Base-by-base conservation (phyloP, 2,113 vertebrate genomes). In the Terrapene triunguis region DNA sequence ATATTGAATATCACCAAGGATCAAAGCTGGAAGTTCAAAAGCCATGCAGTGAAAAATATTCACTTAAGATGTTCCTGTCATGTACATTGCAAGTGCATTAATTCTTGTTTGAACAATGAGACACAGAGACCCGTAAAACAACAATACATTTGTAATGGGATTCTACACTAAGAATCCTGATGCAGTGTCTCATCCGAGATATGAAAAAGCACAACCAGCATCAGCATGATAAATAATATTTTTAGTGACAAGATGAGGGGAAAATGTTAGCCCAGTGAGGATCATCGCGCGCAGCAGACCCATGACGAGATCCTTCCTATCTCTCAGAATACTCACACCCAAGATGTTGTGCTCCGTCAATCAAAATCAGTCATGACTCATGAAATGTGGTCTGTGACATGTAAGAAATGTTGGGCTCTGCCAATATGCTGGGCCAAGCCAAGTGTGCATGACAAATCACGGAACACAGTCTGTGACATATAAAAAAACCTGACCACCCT, bases 401-500 rank as follows among this genome's bases (percentile, higher is more conserved):
- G 51, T 25, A 48, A 85, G 38, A n/a, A 87, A 27, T 0, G 1
- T 44, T 29, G 29, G 0, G 0, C 32, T 59, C 32, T n/a, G 54
- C 54, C 7, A 0, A 1, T 1, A 10, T n/a, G 7, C 10, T 1
- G 0, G 50, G 42, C 82, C 13, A 2, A 6, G 21, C 35, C n/a
- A 10, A 0, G 0, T 0, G 1, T 19, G 22, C 5, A 1, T n/a
- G 53, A 22, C 59, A 85, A 92, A 32, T 38, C 44, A 38, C 29
- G 19, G 13, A n/a, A 54, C n/a, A 25, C 29, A 53, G 42, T 44
- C 80, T 72, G 44, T 82, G 51, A 62, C 25, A 51, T 22, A 87
- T 32, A 69, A 93, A 54, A 42, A 59, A 55, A 5, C 42, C 62
- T 79, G 72, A 85, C 35, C 81, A 11, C 57, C 44, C 35, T 76